phyloP scores from a whole-genome alignment of 1,140 invertebrate species.

The Heterodera schachtii region DNA sequence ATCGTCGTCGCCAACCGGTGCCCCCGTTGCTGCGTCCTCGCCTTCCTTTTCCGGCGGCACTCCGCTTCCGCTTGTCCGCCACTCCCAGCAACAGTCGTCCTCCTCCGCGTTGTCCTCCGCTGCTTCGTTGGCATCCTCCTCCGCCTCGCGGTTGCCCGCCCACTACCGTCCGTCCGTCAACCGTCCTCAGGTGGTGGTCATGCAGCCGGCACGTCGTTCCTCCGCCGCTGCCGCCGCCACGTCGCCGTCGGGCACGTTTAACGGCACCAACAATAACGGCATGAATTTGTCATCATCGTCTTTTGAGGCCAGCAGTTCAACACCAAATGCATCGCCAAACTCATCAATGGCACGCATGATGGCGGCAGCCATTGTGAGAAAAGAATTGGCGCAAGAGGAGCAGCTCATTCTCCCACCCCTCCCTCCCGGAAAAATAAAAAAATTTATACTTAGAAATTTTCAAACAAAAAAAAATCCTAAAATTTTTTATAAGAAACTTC shows the following conservation, averaged over 20 bases:
- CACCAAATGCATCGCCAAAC: background rate
- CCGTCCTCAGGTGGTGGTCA: background rate
- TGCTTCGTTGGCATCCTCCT: background rate
- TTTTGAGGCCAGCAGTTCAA: background rate
- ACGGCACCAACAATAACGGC: too few relatives aligned
- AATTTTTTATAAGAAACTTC: too few relatives aligned
- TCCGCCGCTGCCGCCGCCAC: too few relatives aligned
- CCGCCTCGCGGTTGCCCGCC: constrained; percentile 30
- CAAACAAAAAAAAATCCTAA: too few relatives aligned
- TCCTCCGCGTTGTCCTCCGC: background rate
- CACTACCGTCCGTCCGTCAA: constrained; percentile 33
- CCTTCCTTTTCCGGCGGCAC: background rate
- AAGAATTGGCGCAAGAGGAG: too few relatives aligned
- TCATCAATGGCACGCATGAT: background rate
- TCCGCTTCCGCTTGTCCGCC: background rate
- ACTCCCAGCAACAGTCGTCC: constrained; percentile 11
- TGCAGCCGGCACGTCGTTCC: constrained; percentile 7
- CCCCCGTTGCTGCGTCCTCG: too few relatives aligned
- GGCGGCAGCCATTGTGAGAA: too few relatives aligned
- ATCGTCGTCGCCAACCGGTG: background rate
- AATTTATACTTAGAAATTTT: too few relatives aligned
- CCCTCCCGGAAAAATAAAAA: too few relatives aligned
- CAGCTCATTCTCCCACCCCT: too few relatives aligned
- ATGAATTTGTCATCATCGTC: too few relatives aligned
- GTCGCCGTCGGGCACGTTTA: too few relatives aligned